Percentiles rank a stretch among this genome's conserved stretches.
These are phyloP conservation scores for Monopterus albus DNA, from an alignment of 2,113 vertebrate species.

Conservation along the genomic window DNA sequence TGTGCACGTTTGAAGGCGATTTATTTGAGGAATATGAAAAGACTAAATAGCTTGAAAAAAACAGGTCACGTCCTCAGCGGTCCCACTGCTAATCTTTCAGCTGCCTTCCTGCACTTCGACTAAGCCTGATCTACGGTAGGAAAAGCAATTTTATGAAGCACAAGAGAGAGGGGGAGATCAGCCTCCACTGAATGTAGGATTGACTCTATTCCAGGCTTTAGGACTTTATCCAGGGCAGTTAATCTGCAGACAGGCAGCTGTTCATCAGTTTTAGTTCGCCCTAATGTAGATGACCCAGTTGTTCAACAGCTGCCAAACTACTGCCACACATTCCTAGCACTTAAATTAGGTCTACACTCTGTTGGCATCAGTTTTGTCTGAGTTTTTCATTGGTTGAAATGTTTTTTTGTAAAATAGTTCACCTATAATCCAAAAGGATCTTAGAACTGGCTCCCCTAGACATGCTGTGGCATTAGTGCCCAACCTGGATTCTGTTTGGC, in stretches of 20 bases:
- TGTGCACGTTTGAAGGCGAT: neutral
- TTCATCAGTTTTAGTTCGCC: conserved; percentile 35
- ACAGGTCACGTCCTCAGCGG: conserved; percentile 35
- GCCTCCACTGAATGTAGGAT: conserved; percentile 50
- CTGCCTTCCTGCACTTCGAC: conserved; percentile 36
- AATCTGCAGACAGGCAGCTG: conserved; percentile 49
- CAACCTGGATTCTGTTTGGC: neutral
- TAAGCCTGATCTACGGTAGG: conserved; percentile 45
- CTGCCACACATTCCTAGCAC: conserved; percentile 22
- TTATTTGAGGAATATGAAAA: neutral
- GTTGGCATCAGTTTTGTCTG: too few species aligned
- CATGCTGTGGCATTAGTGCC: neutral
- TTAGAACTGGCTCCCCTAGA: neutral
- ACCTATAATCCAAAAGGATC: neutral
- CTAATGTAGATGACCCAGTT: conserved; percentile 60
- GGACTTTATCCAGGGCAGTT: conserved; percentile 56
- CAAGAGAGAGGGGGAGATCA: conserved; percentile 22
- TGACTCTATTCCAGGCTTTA: conserved; percentile 59
- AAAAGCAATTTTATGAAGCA: conserved; percentile 32
- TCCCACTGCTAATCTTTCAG: conserved; percentile 42
- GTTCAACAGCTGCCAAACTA: conserved; percentile 31
- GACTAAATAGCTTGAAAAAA: conserved; percentile 4
- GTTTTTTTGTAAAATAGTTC: neutral
- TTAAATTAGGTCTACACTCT: neutral
- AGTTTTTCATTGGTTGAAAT: neutral